Base-by-base conservation (phyloP, 2,797 vertebrate genomes). In the Oceanodroma leucorhoa region DNA sequence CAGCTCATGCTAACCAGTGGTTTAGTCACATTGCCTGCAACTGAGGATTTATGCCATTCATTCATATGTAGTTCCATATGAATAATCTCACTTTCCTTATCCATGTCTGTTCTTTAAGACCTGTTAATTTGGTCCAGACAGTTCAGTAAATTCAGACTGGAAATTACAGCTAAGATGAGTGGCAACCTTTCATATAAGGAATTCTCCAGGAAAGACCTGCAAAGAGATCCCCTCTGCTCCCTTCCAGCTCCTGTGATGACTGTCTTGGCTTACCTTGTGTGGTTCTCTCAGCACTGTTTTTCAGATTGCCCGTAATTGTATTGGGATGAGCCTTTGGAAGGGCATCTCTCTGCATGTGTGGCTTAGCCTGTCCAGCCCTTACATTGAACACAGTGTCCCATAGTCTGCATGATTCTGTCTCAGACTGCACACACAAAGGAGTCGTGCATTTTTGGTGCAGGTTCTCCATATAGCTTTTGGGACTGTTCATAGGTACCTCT, bases 271-370 rank as follows among this genome's bases (percentile, higher is more conserved):
- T 94, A 70, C 38, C 18, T 69, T 48, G 27, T 96, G 83, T 83
- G 92, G 79, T 48, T 46, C 61, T 76, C 58, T 94, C 67, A 72
- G 89, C 70, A 19, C 81, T 83, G 86, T 84, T 94, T 78, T 87
- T 81, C 55, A 62, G 71, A 70, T 90, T 84, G 92, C 64, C 71
- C 17, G 0, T 89, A 1, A 23, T 43, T 61, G 19, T 84, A 54
- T 34, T 77, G 92, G 77, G 84, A 78, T 81, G 65, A 93, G 67
- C 75, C 86, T 94, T 86, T 70, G 82, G 67, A 88, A 88, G 57
- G 90, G 73, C 54, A 79, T 84, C 80, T 90, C 60, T 93, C 83
- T 93, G 94, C 73, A 78, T 70, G 71, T 73, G 71, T 94, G 77
- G 71, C 89, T 89, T 92, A 90, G 54, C 43, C 87, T 95, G 61